Evolutionary conservation across 2,113 vertebrate species (phyloP).

Genomic region (Genyomyrus donnyi): DNA sequence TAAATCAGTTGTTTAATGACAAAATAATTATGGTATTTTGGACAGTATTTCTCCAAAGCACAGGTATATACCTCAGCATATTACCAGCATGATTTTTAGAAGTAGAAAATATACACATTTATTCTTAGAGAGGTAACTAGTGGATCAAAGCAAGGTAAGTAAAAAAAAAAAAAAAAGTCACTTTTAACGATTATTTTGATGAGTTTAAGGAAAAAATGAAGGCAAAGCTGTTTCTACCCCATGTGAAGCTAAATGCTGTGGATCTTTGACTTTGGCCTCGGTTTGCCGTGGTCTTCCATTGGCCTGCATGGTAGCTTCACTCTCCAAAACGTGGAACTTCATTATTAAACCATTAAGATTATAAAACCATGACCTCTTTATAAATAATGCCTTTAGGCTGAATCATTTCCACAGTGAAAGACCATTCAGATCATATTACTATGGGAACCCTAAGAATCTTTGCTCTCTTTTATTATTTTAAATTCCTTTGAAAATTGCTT

Average conservation of each 20-base stretch:
- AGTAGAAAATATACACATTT: neutral
- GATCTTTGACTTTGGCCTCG: neutral
- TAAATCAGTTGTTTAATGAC: neutral
- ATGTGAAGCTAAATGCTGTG: neutral
- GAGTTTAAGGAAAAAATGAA: neutral
- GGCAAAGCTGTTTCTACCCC: neutral
- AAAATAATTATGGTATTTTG: neutral
- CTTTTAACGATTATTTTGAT: neutral
- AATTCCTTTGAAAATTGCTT: constrained; percentile 6
- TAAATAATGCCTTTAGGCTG: neutral
- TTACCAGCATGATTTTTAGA: constrained; percentile 2
- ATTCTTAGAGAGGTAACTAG: neutral
- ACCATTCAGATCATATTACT: neutral
- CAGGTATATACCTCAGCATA: neutral
- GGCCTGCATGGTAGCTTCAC: neutral
- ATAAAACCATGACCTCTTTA: neutral
- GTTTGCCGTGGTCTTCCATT: neutral
- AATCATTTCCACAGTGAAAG: neutral
- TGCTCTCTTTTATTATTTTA: neutral
- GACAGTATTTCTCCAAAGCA: neutral
- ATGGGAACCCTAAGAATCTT: neutral
- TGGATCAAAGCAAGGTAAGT: neutral
- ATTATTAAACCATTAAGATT: neutral
- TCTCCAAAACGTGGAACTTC: neutral
- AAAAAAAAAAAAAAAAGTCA: neutral